Evolutionary conservation across 2,797 vertebrate genomes (phyloP), one percentile per base, ranked within the genome.

Genomic region (Pseudomugil tenellus): DNA sequence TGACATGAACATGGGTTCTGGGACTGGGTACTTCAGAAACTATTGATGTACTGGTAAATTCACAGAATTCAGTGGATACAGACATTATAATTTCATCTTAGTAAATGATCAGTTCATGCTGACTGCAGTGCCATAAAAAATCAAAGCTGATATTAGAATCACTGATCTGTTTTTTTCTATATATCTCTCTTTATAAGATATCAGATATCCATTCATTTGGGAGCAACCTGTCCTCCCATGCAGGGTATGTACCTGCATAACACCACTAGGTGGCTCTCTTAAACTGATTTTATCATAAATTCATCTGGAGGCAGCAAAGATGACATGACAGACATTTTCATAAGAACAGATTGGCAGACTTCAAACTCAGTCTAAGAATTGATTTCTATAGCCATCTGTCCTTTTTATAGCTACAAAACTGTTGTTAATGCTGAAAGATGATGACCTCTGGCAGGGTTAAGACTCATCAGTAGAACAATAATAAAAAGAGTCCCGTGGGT

Each of bases 231-330:
- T 9, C 14, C 35, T 14, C 17, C 13, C 16, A 25, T 32, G 12
- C 19, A 52, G 35, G 19, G 19, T 17, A 37, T 7, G 3, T 13
- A 28, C 41, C 62, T 34, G 11, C 2, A n/a, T 21, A 28, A 21
- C 0, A 34, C 87, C 91, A 86, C 74, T 84, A 84, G 91, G 79
- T 78, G 90, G 63, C 78, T 46, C 74, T 84, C 16, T 91, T 84
- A 70, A 78, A 3, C 63, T 39, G n/a, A 37, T 34, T 9, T 11
- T 46, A 2, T 26, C 48, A n/a, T n/a, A n/a, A n/a, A n/a, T n/a
- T n/a, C 3, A 26, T 4, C 60, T 28, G 26, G 54, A 37, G 8
- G 31, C 58, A 32, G 19, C 56, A 34, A 48, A 6, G 10, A 2
- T 29, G n/a, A 59, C 8, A 25, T 1, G 52, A 53, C n/a, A 58